These are phyloP conservation scores for Charina bottae DNA, from an alignment of 2,113 vertebrate genomes.

Conservation along the genomic window DNA sequence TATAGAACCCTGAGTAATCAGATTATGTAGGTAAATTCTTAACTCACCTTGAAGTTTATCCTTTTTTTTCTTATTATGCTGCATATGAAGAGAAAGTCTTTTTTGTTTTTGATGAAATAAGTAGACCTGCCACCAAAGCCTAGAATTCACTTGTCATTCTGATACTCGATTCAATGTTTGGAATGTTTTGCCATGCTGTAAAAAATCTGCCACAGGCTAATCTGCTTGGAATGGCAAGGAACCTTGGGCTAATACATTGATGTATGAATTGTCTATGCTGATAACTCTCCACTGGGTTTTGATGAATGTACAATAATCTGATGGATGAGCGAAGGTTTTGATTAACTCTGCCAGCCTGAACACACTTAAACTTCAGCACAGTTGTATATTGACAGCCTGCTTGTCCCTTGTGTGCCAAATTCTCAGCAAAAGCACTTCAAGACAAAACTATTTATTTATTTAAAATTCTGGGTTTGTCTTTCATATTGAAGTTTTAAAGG, in stretches of 20 bases:
- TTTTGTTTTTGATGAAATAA: not conserved
- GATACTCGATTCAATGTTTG: not conserved
- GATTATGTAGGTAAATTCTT: not conserved
- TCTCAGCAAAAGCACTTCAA: constrained; percentile 65
- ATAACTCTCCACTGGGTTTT: constrained; percentile 67
- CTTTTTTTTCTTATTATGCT: not conserved
- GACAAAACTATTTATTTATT: not conserved
- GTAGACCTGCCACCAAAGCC: not conserved
- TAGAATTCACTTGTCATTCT: not conserved
- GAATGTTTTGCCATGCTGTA: constrained; percentile 50
- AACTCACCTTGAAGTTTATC: not conserved
- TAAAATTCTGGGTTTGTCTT: constrained; percentile 55
- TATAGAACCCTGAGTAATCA: not conserved
- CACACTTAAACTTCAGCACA: constrained; percentile 61
- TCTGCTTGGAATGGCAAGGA: constrained; percentile 63
- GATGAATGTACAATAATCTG: constrained; percentile 67
- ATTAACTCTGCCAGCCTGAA: constrained; percentile 65
- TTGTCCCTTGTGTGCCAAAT: constrained; percentile 64
- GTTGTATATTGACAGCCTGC: constrained; percentile 63
- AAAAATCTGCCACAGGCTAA: constrained; percentile 64
- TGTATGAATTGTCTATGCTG: constrained; percentile 58
- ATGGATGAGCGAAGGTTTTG: constrained; percentile 65
- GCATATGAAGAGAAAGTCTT: not conserved
- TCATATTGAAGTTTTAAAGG: constrained; percentile 62
- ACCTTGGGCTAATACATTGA: constrained; percentile 60